Base-by-base conservation (phyloP, 2,797 vertebrate genomes). In the Heliangelus exortis region DNA sequence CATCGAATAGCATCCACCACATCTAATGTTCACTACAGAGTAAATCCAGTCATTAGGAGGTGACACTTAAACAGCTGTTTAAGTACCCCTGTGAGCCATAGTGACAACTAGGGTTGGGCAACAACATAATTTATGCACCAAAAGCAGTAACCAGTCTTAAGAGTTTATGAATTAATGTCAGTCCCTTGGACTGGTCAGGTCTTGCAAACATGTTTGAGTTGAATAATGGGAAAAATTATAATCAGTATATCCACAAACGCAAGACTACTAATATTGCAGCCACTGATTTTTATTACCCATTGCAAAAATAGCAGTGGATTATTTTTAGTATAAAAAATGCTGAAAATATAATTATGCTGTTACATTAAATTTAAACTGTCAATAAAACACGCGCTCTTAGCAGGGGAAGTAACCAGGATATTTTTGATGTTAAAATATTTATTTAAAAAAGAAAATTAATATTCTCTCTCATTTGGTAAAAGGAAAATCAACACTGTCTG, bases 391-490 rank as follows among this genome's bases (percentile, higher is more conserved):
- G 22, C 17, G 55, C 26, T 83, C 74, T 85, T 29, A 92, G 51
- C n/a, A 48, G 55, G n/a, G 34, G 79, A 88, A 91, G 15, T 62
- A 88, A 36, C 5, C 36, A 67, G 45, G 43, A 36, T 79, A 91
- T 82, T 87, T 90, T 82, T 74, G 4, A 71, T 57, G 47, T 63
- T 69, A 84, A 90, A 91, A 82, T 90, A 84, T 67, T 89, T 84
- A 34, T 54, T 90, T 67, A 23, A 15, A 33, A 5, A 57, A 65
- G 74, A 79, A 87, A 69, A 47, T 2, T n/a, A 29, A 10, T 34
- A 65, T 80, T 87, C 59, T 87, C 3, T 23, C 9, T 84, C 15
- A 31, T 59, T 54, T 61, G 36, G 72, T 39, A 53, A 16, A 48
- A 74, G 13, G 55, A 77, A 90, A 90, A 80, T n/a, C 31, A 72